Evolutionary conservation across 2,888 invertebrate species (phyloP).

Genomic region (Atherix ibis): DNA sequence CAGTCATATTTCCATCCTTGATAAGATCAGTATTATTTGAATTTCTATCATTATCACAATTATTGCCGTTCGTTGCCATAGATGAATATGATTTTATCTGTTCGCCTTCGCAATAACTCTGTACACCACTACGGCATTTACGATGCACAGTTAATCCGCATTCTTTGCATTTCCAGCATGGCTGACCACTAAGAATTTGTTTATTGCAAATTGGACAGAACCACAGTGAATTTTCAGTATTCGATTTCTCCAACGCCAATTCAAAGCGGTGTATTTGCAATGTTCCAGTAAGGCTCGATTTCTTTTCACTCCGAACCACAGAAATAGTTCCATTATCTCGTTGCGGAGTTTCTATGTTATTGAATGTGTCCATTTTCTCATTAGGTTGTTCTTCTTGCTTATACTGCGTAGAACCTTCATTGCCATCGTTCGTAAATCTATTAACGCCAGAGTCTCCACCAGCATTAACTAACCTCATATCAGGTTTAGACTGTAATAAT

Average conservation of each 20-base stretch:
- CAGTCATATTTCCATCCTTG: slow-evolving; percentile 7
- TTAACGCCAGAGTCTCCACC: too few relatives aligned
- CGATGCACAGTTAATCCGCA: slow-evolving; percentile 27
- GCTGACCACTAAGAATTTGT: slow-evolving; percentile 20
- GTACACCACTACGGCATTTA: slow-evolving; percentile 26
- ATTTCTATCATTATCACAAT: too few relatives aligned
- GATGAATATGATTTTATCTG: slow-evolving; percentile 5
- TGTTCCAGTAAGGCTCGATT: slow-evolving; percentile 7
- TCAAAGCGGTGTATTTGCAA: slow-evolving; percentile 26
- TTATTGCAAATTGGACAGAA: slow-evolving; percentile 23
- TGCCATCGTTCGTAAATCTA: too few relatives aligned
- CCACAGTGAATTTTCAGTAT: slow-evolving; percentile 12
- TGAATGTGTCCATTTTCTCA: too few relatives aligned
- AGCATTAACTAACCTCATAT: too few relatives aligned
- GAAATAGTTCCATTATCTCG: not conserved
- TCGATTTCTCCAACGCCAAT: slow-evolving; percentile 21
- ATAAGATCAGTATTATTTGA: too few relatives aligned
- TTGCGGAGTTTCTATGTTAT: not conserved
- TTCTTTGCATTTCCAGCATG: slow-evolving; percentile 30
- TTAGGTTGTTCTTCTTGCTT: not conserved
- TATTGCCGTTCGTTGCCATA: slow-evolving; percentile 4
- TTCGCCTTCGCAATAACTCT: slow-evolving; percentile 17
- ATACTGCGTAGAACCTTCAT: not conserved
- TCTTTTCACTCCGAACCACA: not conserved
- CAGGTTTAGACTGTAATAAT: slow-evolving; percentile 26